Evolutionary conservation across 2,888 invertebrate genomes (phyloP), one percentile per base, ranked within the genome.

Genomic region (Meganola albula): DNA sequence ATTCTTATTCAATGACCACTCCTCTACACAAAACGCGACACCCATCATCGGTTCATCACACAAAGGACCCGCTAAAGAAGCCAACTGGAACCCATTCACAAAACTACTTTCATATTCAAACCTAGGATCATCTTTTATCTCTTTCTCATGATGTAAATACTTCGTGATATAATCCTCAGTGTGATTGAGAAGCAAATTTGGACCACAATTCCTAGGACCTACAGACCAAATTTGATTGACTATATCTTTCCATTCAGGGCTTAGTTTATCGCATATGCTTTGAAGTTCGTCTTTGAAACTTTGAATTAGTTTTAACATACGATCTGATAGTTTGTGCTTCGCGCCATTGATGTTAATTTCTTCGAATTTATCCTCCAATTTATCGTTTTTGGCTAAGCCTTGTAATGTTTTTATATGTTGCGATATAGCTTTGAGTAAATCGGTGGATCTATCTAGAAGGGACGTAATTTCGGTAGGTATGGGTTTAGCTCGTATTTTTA

Each of bases 11-110:
- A 92, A 67, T 0, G 82, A 87, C 94, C 97, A 98, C 49, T 94
- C 92, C 55, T 95, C 93, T 1, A 99, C 89, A 31, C 94, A 87
- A 78, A 98, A 97, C 10, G 93, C 95, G 1, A 98, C 96, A 1
- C 98, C 98, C 85, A 93, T 93, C 92, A 99, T 92, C 1, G 98
- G 97, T 66, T 99, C 99, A 58, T 98, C 97, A 76, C 99, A 99
- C 24, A 99, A 73, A 0, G 99, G 99, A 0, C 99, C 99, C 23
- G 95, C 91, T 31, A 93, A 75, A 12, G 96, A 90, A 4, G 95
- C 94, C 73, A 96, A 74, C 87, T 96, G 93, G 75, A 97, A 92
- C 5, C 95, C 96, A 75, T 93, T 95, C 2, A 95, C 87, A 64
- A 97, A 91, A 68, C 92, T 92, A 63, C 91, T 92, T 58, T 94